These are phyloP conservation scores for Nicator chloris DNA, from an alignment of 2,113 vertebrate species.

Conservation along the genomic window DNA sequence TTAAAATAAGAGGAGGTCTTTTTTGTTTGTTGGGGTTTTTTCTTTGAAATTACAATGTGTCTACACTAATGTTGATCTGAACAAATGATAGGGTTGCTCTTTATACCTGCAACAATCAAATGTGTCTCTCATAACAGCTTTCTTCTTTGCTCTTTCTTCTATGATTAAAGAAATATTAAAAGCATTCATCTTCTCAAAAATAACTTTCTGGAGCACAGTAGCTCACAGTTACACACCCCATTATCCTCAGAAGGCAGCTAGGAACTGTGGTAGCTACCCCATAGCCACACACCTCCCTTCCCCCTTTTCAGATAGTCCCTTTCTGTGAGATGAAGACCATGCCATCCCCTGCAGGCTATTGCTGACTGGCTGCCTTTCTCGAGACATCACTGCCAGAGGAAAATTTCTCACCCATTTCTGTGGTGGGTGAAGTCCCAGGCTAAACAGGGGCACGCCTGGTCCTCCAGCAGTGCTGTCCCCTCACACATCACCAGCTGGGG, in stretches of 20 bases:
- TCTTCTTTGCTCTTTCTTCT: background rate
- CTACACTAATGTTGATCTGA: background rate
- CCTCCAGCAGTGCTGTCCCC: background rate
- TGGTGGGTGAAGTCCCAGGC: background rate
- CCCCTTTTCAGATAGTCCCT: background rate
- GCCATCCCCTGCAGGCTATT: background rate
- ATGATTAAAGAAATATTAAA: background rate
- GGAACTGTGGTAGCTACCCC: background rate
- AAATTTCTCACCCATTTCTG: background rate
- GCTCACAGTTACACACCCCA: background rate
- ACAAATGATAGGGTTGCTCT: background rate
- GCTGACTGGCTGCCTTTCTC: background rate
- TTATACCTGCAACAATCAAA: background rate
- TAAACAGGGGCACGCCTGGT: accelerated
- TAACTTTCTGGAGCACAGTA: background rate
- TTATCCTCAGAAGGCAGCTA: background rate
- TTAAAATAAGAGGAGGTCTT: background rate
- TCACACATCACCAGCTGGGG: background rate
- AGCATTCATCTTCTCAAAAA: background rate
- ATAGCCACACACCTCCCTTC: background rate
- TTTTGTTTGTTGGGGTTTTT: background rate
- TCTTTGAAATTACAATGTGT: background rate
- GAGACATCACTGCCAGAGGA: background rate
- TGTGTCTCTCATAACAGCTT: background rate
- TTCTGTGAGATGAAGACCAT: background rate